Base-by-base conservation (phyloP, 2,113 vertebrate genomes). In the Gobio gobio region DNA sequence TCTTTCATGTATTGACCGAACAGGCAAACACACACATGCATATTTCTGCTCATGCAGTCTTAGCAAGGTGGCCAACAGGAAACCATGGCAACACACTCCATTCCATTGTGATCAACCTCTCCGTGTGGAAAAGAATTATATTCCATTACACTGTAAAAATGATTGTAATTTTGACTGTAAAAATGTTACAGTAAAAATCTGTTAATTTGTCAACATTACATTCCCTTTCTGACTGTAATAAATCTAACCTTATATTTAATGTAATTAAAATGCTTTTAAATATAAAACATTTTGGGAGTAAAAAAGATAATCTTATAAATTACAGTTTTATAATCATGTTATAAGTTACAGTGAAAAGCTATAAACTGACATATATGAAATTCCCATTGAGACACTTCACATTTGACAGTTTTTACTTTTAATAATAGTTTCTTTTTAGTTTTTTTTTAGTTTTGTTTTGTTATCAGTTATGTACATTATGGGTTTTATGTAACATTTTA, bases 31-130 rank as follows among this genome's bases (percentile, higher is more conserved):
- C 78, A 26, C 36, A 56, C 36, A 33, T 3, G 64, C 51, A 13
- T 22, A 24, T 9, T 56, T 56, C 54, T 56, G 2, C 10, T 36
- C 56, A 72, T 33, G n/a, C 64, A 63, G 40, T 72, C 45, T 78
- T 84, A 54, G 43, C 40, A 75, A 76, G 61, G 58, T 86, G 75
- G 1, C 0, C 61, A 61, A 51, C 10, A 64, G 76, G 89, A 22
- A 92, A 91, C 90, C 92, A 89, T 91, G 88, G 89, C 73, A 92
- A 92, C 88, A 45, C 68, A 63, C 68, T 61, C 70, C 82, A 43
- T 43, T 74, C 47, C 51, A 72, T 40, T 54, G 16, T 66, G 20
- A 59, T 72, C 49, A 70, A 66, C 45, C 43, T 7, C 36, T 64
- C 59, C 54, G 2, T n/a, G 24, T 26, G n/a, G 22, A 45, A 66